Evolutionary conservation across 2,113 vertebrate genomes (phyloP).

Genomic region (Aegithalos caudatus): DNA sequence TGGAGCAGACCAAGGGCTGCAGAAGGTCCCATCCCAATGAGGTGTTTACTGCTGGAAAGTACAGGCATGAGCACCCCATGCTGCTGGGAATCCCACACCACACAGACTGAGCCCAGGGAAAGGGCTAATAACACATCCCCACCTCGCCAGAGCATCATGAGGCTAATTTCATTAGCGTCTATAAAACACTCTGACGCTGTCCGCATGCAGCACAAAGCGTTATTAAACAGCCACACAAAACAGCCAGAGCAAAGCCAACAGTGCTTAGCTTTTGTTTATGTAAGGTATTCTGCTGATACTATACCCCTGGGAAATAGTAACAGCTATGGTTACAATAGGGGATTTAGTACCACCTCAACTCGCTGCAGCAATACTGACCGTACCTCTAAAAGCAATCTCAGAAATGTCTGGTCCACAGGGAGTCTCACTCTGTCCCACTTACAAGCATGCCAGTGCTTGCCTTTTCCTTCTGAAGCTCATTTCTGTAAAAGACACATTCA

Average conservation of each 20-base stretch:
- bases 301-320: background rate
- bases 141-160: background rate
- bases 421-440: background rate
- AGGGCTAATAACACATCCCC: background rate
- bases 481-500: conserved; percentile 64
- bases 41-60: background rate
- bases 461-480: conserved; percentile 35
- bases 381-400: conserved; percentile 19
- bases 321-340: background rate
- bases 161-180: background rate
- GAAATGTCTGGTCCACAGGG: conserved; percentile 1
- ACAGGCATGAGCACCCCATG: accelerated
- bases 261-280: conserved; percentile 21
- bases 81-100: background rate
- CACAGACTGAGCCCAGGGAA: background rate
- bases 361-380: background rate
- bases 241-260: background rate
- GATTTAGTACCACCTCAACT: background rate
- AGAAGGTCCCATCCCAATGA: accelerated
- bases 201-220: background rate
- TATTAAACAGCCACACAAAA: background rate
- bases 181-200: background rate
- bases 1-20: background rate
- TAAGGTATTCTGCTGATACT: conserved; percentile 13
- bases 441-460: background rate